Conservation (phyloP, 35 echinoderm and acorn worm genomes). For the Apostichopus californicus region DNA sequence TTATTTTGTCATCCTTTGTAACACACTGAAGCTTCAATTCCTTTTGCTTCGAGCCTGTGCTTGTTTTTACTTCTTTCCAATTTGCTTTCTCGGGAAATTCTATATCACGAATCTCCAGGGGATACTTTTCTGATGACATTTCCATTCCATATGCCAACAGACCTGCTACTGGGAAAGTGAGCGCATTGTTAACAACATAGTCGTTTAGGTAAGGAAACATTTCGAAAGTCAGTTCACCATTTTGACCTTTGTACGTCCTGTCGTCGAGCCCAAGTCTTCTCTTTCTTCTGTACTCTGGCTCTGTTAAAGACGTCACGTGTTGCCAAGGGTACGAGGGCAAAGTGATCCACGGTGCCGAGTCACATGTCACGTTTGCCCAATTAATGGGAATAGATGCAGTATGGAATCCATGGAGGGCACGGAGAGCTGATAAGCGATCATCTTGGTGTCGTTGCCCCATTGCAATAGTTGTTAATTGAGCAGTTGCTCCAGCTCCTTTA, state of each 20-base stretch:
- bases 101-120: conserved; percentile 54
- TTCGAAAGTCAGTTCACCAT: conserved; percentile 68
- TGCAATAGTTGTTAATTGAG: conserved; percentile 52
- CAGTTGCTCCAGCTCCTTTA: conserved; percentile 42
- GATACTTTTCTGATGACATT: conserved; percentile 39
- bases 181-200: conserved; percentile 47
- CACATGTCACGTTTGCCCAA: conserved; percentile 74
- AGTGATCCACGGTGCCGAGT: conserved; percentile 53
- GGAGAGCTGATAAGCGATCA: conserved; percentile 61
- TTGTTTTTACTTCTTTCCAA: conserved; percentile 76
- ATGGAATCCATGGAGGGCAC: conserved; percentile 66
- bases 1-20: conserved; percentile 45
- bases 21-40: conserved; percentile 57
- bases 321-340: conserved; percentile 93
- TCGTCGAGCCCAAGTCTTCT: conserved; percentile 83
- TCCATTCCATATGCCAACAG: conserved; percentile 71
- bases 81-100: conserved; percentile 44
- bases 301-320: conserved; percentile 67
- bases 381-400: conserved; percentile 62
- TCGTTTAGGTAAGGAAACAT: conserved; percentile 81
- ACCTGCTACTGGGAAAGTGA: conserved; percentile 76
- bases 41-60: conserved; percentile 51
- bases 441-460: conserved; percentile 72
- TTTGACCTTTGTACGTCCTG: conserved; percentile 80
- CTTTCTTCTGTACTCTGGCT: conserved; percentile 77